A percentile compares a stretch with the other conserved stretches of the same genome.
These are phyloP conservation scores for Euthynnus affinis DNA, from an alignment of 2,797 vertebrate species.

Conservation along the genomic window DNA sequence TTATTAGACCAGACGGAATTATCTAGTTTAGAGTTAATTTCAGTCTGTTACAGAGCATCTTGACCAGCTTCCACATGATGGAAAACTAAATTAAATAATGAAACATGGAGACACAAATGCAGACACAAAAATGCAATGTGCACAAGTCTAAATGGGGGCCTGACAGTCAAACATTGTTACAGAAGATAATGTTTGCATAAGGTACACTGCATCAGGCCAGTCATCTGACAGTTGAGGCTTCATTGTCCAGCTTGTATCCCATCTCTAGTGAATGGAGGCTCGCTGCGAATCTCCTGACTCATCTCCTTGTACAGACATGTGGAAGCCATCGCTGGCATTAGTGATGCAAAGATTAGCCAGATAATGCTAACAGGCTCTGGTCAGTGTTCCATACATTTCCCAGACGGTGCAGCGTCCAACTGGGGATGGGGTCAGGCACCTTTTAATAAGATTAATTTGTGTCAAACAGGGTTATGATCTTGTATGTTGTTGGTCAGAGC, in stretches of 20 bases:
- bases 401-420: constrained; percentile 3
- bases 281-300: constrained; percentile 38
- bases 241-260: neutral
- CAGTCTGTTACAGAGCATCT: constrained; percentile 7
- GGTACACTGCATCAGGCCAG: neutral
- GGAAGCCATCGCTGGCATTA: constrained; percentile 39
- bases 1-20: neutral
- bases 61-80: neutral
- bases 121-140: neutral
- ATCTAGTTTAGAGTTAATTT: neutral
- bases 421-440: constrained; percentile 44
- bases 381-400: constrained; percentile 18
- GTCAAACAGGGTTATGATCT: constrained; percentile 19
- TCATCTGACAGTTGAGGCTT: constrained; percentile 4
- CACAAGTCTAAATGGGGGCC: neutral
- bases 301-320: constrained; percentile 29
- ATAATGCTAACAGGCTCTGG: constrained; percentile 40
- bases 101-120: neutral
- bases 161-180: constrained; percentile 3
- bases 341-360: constrained; percentile 51
- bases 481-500: constrained; percentile 3
- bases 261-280: neutral
- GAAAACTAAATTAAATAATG: constrained; percentile 13
- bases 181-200: constrained; percentile 5
- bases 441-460: constrained; percentile 68